These are phyloP conservation scores for Drosophila demipolita DNA, from an alignment of 2,888 invertebrate genomes.

Conservation along the genomic window DNA sequence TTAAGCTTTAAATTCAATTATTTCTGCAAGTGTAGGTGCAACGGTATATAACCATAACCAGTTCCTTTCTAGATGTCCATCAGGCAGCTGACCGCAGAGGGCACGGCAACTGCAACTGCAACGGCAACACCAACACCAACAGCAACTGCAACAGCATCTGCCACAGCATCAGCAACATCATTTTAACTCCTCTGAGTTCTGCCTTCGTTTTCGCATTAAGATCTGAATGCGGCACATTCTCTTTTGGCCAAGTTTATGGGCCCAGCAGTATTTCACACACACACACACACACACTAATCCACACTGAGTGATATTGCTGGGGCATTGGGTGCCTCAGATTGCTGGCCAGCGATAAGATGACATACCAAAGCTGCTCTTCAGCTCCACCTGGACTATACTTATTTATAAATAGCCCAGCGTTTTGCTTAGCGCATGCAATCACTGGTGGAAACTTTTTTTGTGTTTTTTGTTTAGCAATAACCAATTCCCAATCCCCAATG, in stretches of 20 bases:
- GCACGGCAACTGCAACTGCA: slow-evolving; percentile 56
- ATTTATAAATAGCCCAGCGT: slow-evolving; percentile 66
- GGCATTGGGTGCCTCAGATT: slow-evolving; percentile 51
- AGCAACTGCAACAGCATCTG: slow-evolving; percentile 35
- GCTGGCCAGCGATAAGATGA: slow-evolving; percentile 71
- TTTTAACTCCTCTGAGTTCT: slow-evolving; percentile 28
- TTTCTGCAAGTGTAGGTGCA: slow-evolving; percentile 33
- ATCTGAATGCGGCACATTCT: slow-evolving; percentile 74
- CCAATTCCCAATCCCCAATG: slow-evolving; percentile 50
- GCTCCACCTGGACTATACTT: slow-evolving; percentile 14
- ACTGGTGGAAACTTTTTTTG: slow-evolving; percentile 56
- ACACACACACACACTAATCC: slow-evolving; percentile 73
- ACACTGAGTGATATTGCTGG: slow-evolving; percentile 1
- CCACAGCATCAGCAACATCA: slow-evolving; percentile 46
- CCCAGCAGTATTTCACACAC: slow-evolving; percentile 75
- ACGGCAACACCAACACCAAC: slow-evolving; percentile 34
- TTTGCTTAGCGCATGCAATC: slow-evolving; percentile 73
- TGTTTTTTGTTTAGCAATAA: background rate
- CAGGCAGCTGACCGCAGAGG: slow-evolving; percentile 79
- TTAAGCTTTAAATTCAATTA: background rate
- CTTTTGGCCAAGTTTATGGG: slow-evolving; percentile 70
- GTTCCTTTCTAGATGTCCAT: slow-evolving; percentile 68
- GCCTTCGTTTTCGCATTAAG: slow-evolving; percentile 65
- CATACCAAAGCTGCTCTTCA: slow-evolving; percentile 71
- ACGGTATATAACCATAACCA: slow-evolving; percentile 71